Evolutionary conservation across 2,113 vertebrate genomes (phyloP).

Genomic region (Poecile atricapillus): DNA sequence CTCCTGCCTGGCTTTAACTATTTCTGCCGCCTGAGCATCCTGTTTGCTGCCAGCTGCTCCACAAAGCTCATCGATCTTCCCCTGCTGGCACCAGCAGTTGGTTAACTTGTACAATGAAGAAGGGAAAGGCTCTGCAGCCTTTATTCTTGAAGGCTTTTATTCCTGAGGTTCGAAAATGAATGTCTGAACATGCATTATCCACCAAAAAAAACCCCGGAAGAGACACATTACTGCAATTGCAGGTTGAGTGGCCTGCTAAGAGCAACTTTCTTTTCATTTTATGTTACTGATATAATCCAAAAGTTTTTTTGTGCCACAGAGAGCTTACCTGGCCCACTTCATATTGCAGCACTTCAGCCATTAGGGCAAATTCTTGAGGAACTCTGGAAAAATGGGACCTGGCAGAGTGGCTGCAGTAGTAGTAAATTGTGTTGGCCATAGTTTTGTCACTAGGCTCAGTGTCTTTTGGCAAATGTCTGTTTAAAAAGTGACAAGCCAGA

Average conservation of each 20-base stretch:
- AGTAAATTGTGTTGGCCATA: background rate
- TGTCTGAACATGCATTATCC: background rate
- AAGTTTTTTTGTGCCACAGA: background rate
- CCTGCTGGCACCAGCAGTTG: background rate
- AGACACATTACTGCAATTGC: accelerated
- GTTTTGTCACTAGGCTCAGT: background rate
- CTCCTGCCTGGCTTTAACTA: background rate
- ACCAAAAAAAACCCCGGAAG: background rate
- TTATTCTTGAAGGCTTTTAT: background rate
- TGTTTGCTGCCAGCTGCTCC: background rate
- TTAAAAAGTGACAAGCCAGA: background rate
- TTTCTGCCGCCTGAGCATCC: background rate
- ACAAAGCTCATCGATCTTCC: accelerated
- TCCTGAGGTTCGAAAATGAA: background rate
- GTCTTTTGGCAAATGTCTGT: background rate
- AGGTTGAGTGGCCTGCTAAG: background rate
- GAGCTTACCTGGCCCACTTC: background rate
- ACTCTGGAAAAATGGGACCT: background rate
- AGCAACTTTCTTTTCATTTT: background rate
- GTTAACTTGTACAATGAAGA: background rate
- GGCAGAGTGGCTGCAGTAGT: background rate
- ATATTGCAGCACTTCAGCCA: background rate
- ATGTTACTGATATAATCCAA: background rate
- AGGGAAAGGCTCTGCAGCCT: background rate
- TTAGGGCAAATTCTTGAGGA: background rate